phyloP scores from a whole-genome alignment of 2,888 invertebrate species.

The Habrosyne pyritoides region DNA sequence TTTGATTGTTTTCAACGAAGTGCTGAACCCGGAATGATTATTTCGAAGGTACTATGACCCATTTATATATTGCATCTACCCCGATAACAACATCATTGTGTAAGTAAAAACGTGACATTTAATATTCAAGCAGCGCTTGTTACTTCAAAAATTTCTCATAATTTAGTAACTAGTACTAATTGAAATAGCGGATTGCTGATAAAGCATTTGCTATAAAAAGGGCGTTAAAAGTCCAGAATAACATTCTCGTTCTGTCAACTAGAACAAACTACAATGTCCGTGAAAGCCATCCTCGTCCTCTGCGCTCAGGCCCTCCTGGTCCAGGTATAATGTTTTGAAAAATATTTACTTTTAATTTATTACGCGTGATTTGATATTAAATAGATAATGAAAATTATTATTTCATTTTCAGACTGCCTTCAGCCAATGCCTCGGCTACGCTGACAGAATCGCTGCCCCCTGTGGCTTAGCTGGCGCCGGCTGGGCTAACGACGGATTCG shows the following conservation, averaged over 20 bases:
- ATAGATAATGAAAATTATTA: no score
- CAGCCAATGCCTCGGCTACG: no score
- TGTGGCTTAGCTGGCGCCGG: no score
- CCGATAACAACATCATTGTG: not conserved
- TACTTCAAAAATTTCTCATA: not conserved
- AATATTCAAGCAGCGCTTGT: no score
- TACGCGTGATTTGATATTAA: no score
- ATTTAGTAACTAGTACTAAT: not conserved
- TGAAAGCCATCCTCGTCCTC: no score
- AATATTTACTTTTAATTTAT: no score
- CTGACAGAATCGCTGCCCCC: no score
- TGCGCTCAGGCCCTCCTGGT: no score
- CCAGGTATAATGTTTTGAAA: no score
- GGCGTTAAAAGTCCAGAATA: not conserved
- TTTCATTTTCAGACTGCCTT: conserved; percentile 3
- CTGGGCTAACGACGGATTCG: no score
- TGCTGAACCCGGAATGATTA: not conserved
- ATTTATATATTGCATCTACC: not conserved
- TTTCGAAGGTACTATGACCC: not conserved
- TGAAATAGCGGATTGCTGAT: conserved; percentile 1
- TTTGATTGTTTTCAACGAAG: no score
- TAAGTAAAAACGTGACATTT: not conserved
- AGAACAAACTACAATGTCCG: conserved; percentile 23
- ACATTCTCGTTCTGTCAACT: conserved; percentile 6
- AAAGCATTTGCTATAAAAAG: not conserved